A percentile compares a stretch with the other conserved stretches of the same genome.
Conservation (phyloP, 2,888 invertebrate species). For the Andrena hattorfiana region DNA sequence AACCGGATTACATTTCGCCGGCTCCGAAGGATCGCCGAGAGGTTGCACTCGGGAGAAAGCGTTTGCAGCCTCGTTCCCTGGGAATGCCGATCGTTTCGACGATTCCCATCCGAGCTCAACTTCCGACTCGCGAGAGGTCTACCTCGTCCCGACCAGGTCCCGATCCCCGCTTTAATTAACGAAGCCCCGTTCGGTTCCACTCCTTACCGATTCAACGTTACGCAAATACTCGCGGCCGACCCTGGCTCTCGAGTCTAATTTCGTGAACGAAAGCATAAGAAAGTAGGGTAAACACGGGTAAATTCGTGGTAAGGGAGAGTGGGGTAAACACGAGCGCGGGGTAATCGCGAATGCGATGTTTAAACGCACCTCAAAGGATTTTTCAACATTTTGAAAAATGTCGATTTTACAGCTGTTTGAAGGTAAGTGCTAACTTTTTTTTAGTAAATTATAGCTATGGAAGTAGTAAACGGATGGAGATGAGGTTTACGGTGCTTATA, state of each 20-base stretch:
- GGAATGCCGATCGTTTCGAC: slow-evolving; percentile 5
- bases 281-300: too few species aligned
- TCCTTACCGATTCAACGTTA: not conserved
- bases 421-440: too few species aligned
- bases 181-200: not conserved
- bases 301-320: too few species aligned
- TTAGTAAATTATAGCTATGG: too few species aligned
- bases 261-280: not conserved
- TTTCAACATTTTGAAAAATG: too few species aligned
- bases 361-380: too few species aligned
- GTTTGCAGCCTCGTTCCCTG: not conserved
- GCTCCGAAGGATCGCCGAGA: not conserved
- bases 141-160: not conserved
- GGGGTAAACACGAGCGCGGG: too few species aligned
- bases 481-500: too few species aligned
- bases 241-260: not conserved
- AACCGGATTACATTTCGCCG: slow-evolving; percentile 20
- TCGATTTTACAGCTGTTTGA: too few species aligned
- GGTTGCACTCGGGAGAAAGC: not conserved
- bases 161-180: slow-evolving; percentile 4
- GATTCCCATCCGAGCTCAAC: not conserved
- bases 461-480: too few species aligned
- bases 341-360: too few species aligned
- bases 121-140: not conserved
- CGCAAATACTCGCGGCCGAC: not conserved